Base-by-base conservation (phyloP, 1,140 invertebrate genomes). In the Xylocopa sonorina region DNA sequence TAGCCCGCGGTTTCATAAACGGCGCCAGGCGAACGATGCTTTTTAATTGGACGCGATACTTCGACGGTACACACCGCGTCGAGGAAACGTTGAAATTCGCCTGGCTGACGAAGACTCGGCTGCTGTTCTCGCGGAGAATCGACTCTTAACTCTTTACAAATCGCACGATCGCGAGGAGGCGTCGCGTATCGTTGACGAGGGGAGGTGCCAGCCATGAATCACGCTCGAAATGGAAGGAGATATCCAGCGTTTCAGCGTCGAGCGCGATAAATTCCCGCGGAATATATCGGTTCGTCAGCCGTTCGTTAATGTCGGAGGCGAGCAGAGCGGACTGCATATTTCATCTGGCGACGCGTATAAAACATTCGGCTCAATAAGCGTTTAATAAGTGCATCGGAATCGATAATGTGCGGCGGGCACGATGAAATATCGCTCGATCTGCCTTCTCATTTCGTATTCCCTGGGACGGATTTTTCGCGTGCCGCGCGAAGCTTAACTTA, bases 81-180 rank as follows among this genome's bases (percentile, higher is more conserved):
- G n/a, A n/a, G n/a, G n/a, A n/a, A n/a, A n/a, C n/a, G n/a, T n/a
- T n/a, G n/a, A n/a, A n/a, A n/a, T n/a, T n/a, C n/a, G n/a, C n/a
- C n/a, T n/a, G n/a, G n/a, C n/a, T n/a, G n/a, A n/a, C n/a, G n/a
- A n/a, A n/a, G n/a, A n/a, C n/a, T n/a, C n/a, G n/a, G n/a, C n/a
- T n/a, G n/a, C n/a, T n/a, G n/a, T n/a, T n/a, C n/a, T n/a, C n/a
- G n/a, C n/a, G n/a, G n/a, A n/a, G n/a, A n/a, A n/a, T n/a, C n/a
- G n/a, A n/a, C n/a, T n/a, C n/a, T n/a, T n/a, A 6, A 3, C 55
- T 16, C 9, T 57, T 57, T 53, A 29, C 38, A 75, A 80, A 80
- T 74, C 50, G 46, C n/a, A 41, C 27, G 27, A 27, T 50, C 9
- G 72, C 43, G 24, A 74, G 29, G 48, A 46, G 41, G 29, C 21